A percentile compares a stretch with the other conserved stretches of the same genome.
These are phyloP conservation scores for Stenodema calcarata DNA, from an alignment of 2,888 invertebrate genomes.

Conservation along the genomic window DNA sequence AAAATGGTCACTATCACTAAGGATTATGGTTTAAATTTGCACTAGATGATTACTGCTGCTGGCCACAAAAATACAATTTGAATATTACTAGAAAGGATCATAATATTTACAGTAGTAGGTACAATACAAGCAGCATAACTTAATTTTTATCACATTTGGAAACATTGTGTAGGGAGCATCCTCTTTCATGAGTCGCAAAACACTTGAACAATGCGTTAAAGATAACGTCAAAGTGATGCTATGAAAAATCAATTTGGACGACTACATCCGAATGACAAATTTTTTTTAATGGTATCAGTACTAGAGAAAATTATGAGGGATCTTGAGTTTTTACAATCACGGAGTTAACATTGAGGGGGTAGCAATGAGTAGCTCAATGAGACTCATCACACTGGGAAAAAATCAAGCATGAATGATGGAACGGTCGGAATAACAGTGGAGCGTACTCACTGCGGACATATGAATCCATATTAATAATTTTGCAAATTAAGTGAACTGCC, in stretches of 20 bases:
- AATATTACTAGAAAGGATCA: not conserved
- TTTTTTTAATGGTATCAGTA: too few relatives aligned
- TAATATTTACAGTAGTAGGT: not conserved
- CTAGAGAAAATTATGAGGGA: too few relatives aligned
- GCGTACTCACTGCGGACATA: too few relatives aligned
- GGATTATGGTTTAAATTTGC: not conserved
- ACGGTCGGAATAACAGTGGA: too few relatives aligned
- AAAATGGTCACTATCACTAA: not conserved
- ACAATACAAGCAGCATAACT: not conserved
- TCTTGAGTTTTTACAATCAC: too few relatives aligned
- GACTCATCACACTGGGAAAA: too few relatives aligned
- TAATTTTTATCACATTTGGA: not conserved
- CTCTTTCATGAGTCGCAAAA: not conserved
- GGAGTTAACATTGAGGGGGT: too few relatives aligned
- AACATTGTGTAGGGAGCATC: not conserved
- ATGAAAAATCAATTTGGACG: not conserved
- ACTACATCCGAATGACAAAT: not conserved
- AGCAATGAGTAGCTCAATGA: too few relatives aligned
- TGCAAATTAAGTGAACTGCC: too few relatives aligned
- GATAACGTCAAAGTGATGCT: not conserved
- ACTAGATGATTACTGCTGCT: not conserved
- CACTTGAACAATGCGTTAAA: not conserved
- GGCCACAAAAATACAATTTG: not conserved
- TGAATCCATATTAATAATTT: too few relatives aligned
- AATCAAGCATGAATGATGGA: too few relatives aligned